Base-by-base conservation (phyloP, 1,140 invertebrate genomes). In the Drosophila kikkawai region DNA sequence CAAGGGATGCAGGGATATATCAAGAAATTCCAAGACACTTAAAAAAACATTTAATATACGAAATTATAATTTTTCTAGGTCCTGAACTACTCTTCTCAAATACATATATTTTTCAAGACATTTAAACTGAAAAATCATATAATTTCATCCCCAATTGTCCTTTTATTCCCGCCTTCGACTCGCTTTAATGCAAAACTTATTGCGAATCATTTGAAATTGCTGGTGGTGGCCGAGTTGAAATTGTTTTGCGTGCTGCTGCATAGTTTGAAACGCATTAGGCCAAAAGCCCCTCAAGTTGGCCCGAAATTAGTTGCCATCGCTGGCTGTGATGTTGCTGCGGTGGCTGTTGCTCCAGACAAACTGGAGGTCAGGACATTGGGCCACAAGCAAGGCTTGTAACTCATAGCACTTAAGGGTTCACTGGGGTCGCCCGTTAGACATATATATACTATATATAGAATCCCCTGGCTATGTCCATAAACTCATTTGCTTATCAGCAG, bases 401-500 rank as follows among this genome's bases (percentile, higher is more conserved):
- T 74, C 71, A 74, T 73, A 74, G 51, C 73, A 65, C 70, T 75
- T 75, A 75, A 76, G 65, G 66, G 66, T 53, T 60, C 65, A 56
- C 32, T 70, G 41, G 48, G 67, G 67, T 70, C 26, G 65, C 19
- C 11, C 29, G 11, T 37, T 36, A 42, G n/a, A 36, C 17, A 53
- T 37, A 48, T 39, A 63, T 47, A 47, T 55, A 15, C 19, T 65
- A 32, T 34, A 39, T 22, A 45, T 12, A 51, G n/a, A 66, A 58
- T 75, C 60, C 74, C 74, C 58, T 64, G 67, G 67, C 53, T 78
- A 55, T 74, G 63, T 75, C 78, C 85, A 85, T 90, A 85, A 90
- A 90, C 81, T 80, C 76, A 91, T 90, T 90, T 90, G 79, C 75
- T 85, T 90, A 85, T 85, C 75, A 79, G 75, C 59, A 57, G 55